Conservation (phyloP, 2,888 invertebrate species). For the Agrenia bidenticulata region DNA sequence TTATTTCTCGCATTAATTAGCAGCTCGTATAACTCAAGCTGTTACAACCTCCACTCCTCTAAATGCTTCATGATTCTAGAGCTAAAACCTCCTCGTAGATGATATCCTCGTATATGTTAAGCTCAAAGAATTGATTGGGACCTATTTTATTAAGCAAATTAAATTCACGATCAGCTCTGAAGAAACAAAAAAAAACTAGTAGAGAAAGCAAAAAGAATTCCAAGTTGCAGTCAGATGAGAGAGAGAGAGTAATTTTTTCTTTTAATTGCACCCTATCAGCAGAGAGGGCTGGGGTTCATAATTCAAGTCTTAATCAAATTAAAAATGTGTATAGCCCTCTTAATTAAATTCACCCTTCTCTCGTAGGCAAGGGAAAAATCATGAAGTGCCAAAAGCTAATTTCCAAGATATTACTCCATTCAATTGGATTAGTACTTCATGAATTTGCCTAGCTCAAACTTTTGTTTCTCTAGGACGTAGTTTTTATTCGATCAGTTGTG, state of each 20-base stretch:
- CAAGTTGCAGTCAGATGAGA: not conserved
- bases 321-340: slow-evolving; percentile 22
- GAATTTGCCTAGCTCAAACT: no score
- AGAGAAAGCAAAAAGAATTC: not conserved
- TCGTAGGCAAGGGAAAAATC: slow-evolving; percentile 10
- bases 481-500: no score
- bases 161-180: not conserved
- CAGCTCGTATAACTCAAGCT: slow-evolving; percentile 2
- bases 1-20: slow-evolving; percentile 4
- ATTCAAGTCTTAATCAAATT: slow-evolving; percentile 24
- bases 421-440: not conserved
- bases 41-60: not conserved
- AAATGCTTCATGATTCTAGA: not conserved
- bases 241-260: not conserved
- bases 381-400: slow-evolving; percentile 20
- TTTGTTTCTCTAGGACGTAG: no score
- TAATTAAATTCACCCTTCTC: slow-evolving; percentile 18
- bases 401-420: slow-evolving; percentile 11
- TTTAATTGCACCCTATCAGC: not conserved
- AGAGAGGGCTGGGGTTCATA: slow-evolving; percentile 10
- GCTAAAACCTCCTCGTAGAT: no score
- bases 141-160: not conserved
- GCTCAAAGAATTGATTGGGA: no score
- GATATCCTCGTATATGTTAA: no score
- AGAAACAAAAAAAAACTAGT: not conserved